A percentile compares a stretch with the other conserved stretches of the same genome.
These are phyloP conservation scores for Semaprochilodus insignis DNA, from an alignment of 2,797 vertebrate genomes.

Conservation along the genomic window DNA sequence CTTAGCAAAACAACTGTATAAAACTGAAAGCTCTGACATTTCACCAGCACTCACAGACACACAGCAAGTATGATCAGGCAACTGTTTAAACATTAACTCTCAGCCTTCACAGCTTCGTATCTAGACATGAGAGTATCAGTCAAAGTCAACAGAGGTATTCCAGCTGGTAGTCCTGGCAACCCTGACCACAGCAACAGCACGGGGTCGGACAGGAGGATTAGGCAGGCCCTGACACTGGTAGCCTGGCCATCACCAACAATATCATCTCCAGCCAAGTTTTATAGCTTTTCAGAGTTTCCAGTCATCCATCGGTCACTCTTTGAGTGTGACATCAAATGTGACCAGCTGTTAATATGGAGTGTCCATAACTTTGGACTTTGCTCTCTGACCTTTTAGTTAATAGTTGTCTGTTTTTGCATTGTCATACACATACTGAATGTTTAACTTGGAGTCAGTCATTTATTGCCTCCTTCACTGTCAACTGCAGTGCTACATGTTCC, in stretches of 20 bases:
- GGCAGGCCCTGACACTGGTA: neutral
- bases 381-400: slow-evolving; percentile 34
- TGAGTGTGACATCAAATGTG: neutral
- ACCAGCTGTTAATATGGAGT: slow-evolving; percentile 32
- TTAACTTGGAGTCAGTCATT: slow-evolving; percentile 42
- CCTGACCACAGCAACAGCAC: slow-evolving; percentile 33
- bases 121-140: slow-evolving; percentile 42
- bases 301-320: neutral
- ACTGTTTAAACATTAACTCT: slow-evolving; percentile 59
- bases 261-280: neutral
- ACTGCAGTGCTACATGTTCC: neutral
- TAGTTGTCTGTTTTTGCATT: slow-evolving; percentile 25
- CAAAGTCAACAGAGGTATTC: slow-evolving; percentile 46
- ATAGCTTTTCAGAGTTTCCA: neutral
- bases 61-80: slow-evolving; percentile 2
- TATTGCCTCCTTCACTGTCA: neutral
- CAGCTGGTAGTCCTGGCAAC: slow-evolving; percentile 46
- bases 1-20: too few species aligned
- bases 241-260: too few species aligned
- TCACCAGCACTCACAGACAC: slow-evolving; percentile 1
- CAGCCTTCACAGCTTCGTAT: slow-evolving; percentile 36
- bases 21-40: neutral
- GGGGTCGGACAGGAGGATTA: neutral
- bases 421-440: slow-evolving; percentile 33
- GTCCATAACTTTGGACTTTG: slow-evolving; percentile 41